phyloP scores from a whole-genome alignment of 2,888 invertebrate species.

The Harpagoxenus sublaevis region DNA sequence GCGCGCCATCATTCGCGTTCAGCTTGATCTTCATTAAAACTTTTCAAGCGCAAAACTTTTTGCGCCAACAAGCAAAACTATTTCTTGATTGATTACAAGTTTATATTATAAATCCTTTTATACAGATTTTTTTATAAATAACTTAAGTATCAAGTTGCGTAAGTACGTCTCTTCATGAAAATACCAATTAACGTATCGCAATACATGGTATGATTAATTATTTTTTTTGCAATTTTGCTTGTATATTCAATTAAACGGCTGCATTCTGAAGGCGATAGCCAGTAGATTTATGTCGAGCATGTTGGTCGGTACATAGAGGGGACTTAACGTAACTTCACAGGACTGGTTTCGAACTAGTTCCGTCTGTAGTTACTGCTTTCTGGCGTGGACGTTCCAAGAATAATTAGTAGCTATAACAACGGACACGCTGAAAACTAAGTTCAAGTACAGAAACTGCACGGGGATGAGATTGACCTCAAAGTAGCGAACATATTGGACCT shows the following conservation, averaged over 20 bases:
- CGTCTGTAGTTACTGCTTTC: constrained; percentile 32
- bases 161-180: background rate
- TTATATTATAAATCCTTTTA: background rate
- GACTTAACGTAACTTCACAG: constrained; percentile 60
- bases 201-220: background rate
- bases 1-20: background rate
- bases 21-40: constrained; percentile 30
- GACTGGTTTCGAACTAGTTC: constrained; percentile 58
- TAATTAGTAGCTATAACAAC: constrained; percentile 72
- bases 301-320: constrained; percentile 25
- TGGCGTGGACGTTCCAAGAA: constrained; percentile 65
- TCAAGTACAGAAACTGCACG: constrained; percentile 41
- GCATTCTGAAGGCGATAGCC: constrained; percentile 19
- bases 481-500: constrained; percentile 44
- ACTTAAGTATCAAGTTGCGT: too few relatives aligned
- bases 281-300: constrained; percentile 48
- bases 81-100: background rate
- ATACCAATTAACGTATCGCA: background rate
- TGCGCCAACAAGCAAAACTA: constrained; percentile 16
- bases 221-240: background rate
- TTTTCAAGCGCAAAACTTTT: constrained; percentile 25
- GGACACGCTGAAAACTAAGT: constrained; percentile 57
- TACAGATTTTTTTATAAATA: background rate
- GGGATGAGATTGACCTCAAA: constrained; percentile 41
- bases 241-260: constrained; percentile 29